These are phyloP conservation scores for Ischnura elegans DNA, from an alignment of 2,888 invertebrate species.

Conservation along the genomic window DNA sequence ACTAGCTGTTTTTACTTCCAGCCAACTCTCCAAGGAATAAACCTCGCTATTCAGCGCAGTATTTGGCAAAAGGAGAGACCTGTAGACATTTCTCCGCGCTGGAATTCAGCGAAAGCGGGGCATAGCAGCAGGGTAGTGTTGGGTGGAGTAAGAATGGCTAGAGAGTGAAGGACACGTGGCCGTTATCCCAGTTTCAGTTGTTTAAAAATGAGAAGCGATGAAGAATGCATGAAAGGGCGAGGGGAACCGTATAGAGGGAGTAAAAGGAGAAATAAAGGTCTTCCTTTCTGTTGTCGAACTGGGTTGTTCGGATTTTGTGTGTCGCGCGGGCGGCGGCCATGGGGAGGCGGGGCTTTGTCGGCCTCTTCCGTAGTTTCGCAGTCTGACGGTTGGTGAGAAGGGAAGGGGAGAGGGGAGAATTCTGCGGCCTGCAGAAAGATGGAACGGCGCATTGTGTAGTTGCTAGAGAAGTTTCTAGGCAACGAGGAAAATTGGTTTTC, in stretches of 20 bases:
- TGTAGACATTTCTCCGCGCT: neutral
- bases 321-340: no score
- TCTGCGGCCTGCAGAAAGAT: neutral
- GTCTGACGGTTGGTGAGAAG: neutral
- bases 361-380: neutral
- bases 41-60: no score
- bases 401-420: neutral
- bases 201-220: conserved; percentile 23
- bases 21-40: no score
- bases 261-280: neutral
- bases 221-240: conserved; percentile 15
- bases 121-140: neutral
- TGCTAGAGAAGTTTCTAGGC: neutral
- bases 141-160: neutral
- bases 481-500: neutral
- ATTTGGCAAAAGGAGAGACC: no score
- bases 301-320: neutral
- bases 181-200: neutral
- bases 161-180: neutral
- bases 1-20: no score
- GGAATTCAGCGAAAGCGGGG: neutral
- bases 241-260: no score
- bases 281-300: neutral
- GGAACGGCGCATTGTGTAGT: neutral
- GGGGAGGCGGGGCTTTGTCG: neutral